These are phyloP conservation scores for Flexamia atlantica DNA, from an alignment of 2,888 invertebrate species.

Conservation along the genomic window DNA sequence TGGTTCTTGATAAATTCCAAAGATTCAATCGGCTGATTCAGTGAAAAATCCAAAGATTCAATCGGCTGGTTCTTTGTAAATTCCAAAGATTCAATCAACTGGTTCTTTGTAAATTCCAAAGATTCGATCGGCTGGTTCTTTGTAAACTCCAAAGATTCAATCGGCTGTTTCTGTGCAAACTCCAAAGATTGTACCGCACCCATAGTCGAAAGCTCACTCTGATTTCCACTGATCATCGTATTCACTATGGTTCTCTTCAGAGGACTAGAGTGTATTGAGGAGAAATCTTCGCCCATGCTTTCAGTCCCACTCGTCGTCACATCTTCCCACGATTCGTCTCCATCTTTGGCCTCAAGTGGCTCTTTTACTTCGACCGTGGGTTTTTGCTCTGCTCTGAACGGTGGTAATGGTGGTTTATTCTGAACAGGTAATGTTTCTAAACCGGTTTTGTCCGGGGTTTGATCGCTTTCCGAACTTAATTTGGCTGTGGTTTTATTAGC, in stretches of 20 bases:
- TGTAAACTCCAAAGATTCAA: no score
- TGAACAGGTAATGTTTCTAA: conserved; percentile 8
- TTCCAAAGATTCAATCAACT: no score
- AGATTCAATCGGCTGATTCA: no score
- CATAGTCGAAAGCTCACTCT: neutral
- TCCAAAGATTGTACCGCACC: neutral
- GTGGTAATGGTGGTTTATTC: conserved; percentile 61
- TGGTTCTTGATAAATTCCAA: no score
- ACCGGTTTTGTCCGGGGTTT: neutral
- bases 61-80: no score
- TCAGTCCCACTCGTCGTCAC: conserved; percentile 62
- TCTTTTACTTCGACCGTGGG: neutral
- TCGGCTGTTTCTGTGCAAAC: neutral
- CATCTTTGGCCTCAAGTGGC: conserved; percentile 50
- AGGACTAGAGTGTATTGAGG: conserved; percentile 11
- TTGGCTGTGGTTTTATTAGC: neutral
- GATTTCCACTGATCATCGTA: neutral
- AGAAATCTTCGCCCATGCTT: conserved; percentile 57
- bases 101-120: no score
- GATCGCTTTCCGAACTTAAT: neutral
- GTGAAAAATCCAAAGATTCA: no score
- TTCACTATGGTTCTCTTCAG: neutral
- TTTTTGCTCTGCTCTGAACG: conserved; percentile 26
- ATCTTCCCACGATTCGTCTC: conserved; percentile 64
- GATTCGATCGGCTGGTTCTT: no score